Base-by-base conservation (phyloP, 2,797 vertebrate species). In the Melanotaenia pygmaea region DNA sequence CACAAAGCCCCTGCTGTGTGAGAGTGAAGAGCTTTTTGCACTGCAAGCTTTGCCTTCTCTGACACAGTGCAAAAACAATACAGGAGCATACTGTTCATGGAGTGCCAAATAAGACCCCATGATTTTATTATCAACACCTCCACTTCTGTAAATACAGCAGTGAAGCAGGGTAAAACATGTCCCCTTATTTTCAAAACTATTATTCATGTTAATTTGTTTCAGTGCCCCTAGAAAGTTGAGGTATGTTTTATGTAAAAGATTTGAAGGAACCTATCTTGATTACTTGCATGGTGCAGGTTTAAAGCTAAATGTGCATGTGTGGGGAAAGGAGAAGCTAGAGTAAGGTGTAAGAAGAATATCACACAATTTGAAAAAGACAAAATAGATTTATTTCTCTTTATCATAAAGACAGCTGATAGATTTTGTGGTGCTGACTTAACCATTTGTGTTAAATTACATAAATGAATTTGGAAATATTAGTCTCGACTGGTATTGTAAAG, bases 1-100 rank as follows among this genome's bases (percentile, higher is more conserved):
- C 79, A 85, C 76, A 82, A 73, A 86, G 73, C 76, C 65, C 79
- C 78, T 59, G 78, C 89, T 86, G 83, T 68, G 83, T 65, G 71
- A 77, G 67, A 79, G 74, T 47, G 74, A 81, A 84, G 68, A 62
- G 77, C 64, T 77, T 86, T 84, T 76, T 72, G 45, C 66, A 65
- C 61, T 57, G 80, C 10, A 38, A 82, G 79, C 74, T 78, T 64
- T 81, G 72, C 64, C 83, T 83, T 83, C 62, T 66, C 58, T 69
- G 79, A 84, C 74, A 84, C 65, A 22, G 57, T 64, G 40, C 24
- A 32, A 69, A 69, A 83, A 81, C 80, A 80, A 72, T 61, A 64
- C 54, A 62, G 65, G 20, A 67, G 22, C 37, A 69, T 61, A 51
- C 70, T 77, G 64, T 64, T 81, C 35, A n/a, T 16, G 10, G 32